A percentile compares a stretch with the other conserved stretches of the same genome.
phyloP scores from a whole-genome alignment of 2,113 vertebrate species.

The Mus pahari region DNA sequence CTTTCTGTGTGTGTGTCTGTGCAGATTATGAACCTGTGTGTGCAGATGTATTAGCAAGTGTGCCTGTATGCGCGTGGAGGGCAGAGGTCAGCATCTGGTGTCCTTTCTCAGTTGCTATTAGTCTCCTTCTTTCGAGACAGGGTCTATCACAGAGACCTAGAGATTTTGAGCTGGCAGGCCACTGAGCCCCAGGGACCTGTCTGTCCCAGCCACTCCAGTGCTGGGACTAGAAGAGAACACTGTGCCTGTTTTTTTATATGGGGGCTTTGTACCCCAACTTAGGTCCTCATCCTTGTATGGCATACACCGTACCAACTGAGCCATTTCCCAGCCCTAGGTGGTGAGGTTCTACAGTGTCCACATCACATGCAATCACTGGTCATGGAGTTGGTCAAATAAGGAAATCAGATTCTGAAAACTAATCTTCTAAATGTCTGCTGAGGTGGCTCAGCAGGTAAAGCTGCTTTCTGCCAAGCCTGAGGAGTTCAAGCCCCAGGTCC shows the following conservation, averaged over 20 bases:
- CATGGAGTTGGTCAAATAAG: background rate
- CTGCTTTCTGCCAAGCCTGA: no score
- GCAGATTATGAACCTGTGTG: background rate
- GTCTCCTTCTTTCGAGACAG: background rate
- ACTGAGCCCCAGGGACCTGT: background rate
- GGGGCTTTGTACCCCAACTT: background rate
- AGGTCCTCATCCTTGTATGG: background rate
- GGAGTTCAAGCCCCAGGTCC: no score
- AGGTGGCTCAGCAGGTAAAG: no score
- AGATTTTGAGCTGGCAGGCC: no score
- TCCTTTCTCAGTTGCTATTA: background rate
- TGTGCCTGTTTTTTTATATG: background rate
- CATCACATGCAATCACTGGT: background rate
- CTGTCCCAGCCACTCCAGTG: background rate
- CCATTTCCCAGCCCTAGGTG: background rate
- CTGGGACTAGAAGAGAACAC: background rate
- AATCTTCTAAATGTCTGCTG: no score
- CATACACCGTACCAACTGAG: background rate
- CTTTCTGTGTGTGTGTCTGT: no score
- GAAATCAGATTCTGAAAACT: background rate
- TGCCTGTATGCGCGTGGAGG: background rate
- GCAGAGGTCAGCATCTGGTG: no score
- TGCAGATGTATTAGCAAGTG: background rate
- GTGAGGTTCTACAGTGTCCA: background rate
- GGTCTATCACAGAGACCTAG: background rate